Conservation (phyloP, 2,113 vertebrate species). For the Paraplagusia blochii region DNA sequence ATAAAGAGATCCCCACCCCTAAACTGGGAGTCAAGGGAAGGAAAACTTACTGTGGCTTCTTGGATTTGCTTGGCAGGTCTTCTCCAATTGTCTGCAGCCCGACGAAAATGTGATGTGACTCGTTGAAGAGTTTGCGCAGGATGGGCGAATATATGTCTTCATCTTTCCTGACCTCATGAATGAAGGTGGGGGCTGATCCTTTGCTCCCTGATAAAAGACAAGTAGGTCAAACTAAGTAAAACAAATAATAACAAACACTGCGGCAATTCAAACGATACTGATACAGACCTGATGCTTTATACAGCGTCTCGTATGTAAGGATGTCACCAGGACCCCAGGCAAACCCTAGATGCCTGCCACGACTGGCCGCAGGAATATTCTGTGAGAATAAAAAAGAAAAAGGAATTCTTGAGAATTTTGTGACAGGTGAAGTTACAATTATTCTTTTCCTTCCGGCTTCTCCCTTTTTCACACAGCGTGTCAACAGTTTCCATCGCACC, state of each 20-base stretch:
- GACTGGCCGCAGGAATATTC: constrained; percentile 82
- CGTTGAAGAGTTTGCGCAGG: constrained; percentile 93
- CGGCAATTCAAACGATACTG: background rate
- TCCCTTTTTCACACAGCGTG: no score
- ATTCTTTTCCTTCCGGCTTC: no score
- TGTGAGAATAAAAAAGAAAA: constrained; percentile 40
- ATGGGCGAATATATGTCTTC: constrained; percentile 89
- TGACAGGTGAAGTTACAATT: no score
- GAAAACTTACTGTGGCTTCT: constrained; percentile 73
- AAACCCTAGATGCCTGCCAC: constrained; percentile 85
- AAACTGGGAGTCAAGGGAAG: background rate
- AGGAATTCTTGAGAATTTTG: no score
- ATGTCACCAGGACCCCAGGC: constrained; percentile 92
- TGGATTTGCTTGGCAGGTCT: constrained; percentile 84
- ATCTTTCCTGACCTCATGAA: constrained; percentile 85
- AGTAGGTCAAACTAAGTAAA: background rate
- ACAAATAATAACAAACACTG: no score
- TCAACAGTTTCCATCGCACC: no score
- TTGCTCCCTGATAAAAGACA: constrained; percentile 34
- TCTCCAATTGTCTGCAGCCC: constrained; percentile 87
- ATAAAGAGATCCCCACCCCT: no score
- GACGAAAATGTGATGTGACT: constrained; percentile 94
- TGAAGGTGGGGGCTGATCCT: constrained; percentile 53
- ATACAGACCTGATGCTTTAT: constrained; percentile 73
- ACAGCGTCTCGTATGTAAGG: constrained; percentile 85